Conservation (phyloP, 2,888 invertebrate species). For the Kryphioiulus occultus region DNA sequence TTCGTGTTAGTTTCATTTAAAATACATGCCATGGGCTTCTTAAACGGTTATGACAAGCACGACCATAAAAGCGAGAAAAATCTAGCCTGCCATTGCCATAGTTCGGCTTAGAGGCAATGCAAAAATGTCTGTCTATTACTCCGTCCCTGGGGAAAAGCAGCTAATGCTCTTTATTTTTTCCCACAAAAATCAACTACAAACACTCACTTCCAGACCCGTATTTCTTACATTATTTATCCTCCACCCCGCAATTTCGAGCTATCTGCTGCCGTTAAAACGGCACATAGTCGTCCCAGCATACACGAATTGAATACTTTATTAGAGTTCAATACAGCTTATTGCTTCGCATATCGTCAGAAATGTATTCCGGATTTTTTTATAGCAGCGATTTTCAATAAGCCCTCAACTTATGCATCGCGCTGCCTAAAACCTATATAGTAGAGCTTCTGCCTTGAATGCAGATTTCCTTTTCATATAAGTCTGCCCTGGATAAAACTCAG, state of each 20-base stretch:
- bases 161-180: background rate
- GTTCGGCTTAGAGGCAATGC: background rate
- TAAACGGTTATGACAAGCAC: conserved; percentile 23
- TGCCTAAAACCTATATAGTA: background rate
- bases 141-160: background rate
- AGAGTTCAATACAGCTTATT: conserved; percentile 23
- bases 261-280: background rate
- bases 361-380: conserved; percentile 10
- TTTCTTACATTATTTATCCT: conserved; percentile 12
- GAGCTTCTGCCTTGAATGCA: conserved; percentile 23
- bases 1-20: conserved; percentile 12
- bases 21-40: conserved; percentile 15
- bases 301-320: conserved; percentile 23
- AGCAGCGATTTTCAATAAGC: conserved; percentile 17
- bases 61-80: background rate
- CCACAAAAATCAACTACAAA: background rate
- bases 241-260: background rate
- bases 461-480: conserved; percentile 23
- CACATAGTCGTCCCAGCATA: background rate
- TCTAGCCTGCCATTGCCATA: background rate
- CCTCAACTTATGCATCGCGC: background rate
- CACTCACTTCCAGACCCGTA: background rate
- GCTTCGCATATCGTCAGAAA: conserved; percentile 7
- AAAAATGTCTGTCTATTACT: background rate
- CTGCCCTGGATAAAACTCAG: background rate